Evolutionary conservation across 2,113 vertebrate genomes (phyloP), one percentile per base, ranked within the genome.

Genomic region (Aplodontia rufa): DNA sequence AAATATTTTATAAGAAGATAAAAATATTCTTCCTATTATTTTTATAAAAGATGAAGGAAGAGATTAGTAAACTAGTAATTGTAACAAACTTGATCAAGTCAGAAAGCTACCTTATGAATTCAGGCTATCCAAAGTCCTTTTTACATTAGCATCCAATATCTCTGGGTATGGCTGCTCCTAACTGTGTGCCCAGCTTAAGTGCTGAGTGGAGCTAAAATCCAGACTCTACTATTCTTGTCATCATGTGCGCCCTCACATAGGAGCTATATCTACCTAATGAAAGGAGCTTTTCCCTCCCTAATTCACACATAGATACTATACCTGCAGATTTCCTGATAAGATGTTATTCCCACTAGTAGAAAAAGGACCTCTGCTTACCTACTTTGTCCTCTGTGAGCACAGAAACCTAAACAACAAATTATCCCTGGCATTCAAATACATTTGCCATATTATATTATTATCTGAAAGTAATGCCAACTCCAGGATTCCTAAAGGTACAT

Each of bases 51-150:
- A 82, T 32, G 13, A 86, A 53, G 89, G 22, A 68, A 22, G 66
- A 83, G 35, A 83, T 40, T 82, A 92, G n/a, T 32, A 11, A 49
- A 74, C 17, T 86, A n/a, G n/a, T n/a, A n/a, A n/a, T n/a, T n/a
- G 58, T 68, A 78, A 91, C 40, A 5, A 64, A 32, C 11, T 12
- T n/a, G n/a, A 28, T n/a, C 35, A 32, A 66, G 22, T 8, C 28
- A 87, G 10, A 60, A 74, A 94, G 28, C 26, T 30, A 55, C 8
- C 3, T 88, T 86, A 24, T 72, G 47, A 89, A 68, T 5, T 28
- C 20, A 60, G 1, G 20, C 14, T 30, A 6, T 51, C 47, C 19
- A 24, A 49, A 76, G 7, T 2, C 5, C 35, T 47, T 74, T 90
- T 47, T 19, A 45, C 14, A 58, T 19, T 35, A n/a, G 75, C 1